These are phyloP conservation scores for Drosophila mettleri DNA, from an alignment of 2,888 invertebrate genomes.

Conservation along the genomic window DNA sequence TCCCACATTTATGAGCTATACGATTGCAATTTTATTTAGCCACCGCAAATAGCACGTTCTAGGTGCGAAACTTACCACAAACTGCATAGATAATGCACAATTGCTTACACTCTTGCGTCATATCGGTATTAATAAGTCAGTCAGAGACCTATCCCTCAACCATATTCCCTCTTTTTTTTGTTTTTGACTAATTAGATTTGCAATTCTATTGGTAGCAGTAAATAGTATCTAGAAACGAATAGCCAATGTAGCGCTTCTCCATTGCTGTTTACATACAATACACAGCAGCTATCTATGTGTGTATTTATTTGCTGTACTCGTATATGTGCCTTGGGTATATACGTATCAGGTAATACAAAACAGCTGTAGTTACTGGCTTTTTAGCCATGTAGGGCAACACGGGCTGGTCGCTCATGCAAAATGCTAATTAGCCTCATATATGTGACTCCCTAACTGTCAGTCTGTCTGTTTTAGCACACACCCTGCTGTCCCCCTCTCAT, in stretches of 20 bases:
- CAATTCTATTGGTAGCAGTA: conserved; percentile 55
- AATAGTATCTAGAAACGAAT: conserved; percentile 20
- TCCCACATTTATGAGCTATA: conserved; percentile 39
- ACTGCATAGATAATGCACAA: conserved; percentile 62
- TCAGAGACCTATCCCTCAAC: conserved; percentile 6
- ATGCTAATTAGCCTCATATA: conserved; percentile 70
- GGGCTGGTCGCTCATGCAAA: conserved; percentile 55
- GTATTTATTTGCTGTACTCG: conserved; percentile 59
- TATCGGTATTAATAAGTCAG: conserved; percentile 62
- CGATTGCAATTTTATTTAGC: conserved; percentile 63
- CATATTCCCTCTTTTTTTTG: neutral
- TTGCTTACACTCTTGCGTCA: conserved; percentile 75
- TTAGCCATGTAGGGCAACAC: conserved; percentile 69
- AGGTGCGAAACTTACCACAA: conserved; percentile 64
- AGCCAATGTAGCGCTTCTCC: conserved; percentile 15
- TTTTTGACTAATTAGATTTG: conserved; percentile 72
- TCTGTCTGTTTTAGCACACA: conserved; percentile 7
- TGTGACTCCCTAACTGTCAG: conserved; percentile 25
- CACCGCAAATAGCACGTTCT: conserved; percentile 66
- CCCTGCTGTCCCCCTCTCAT: conserved; percentile 9
- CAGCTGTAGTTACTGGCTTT: conserved; percentile 61
- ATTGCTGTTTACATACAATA: conserved; percentile 20
- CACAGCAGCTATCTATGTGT: conserved; percentile 5
- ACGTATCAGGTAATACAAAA: conserved; percentile 25
- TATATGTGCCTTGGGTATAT: conserved; percentile 31